These are phyloP conservation scores for Lithophane socia DNA, from an alignment of 2,888 invertebrate genomes.

Conservation along the genomic window DNA sequence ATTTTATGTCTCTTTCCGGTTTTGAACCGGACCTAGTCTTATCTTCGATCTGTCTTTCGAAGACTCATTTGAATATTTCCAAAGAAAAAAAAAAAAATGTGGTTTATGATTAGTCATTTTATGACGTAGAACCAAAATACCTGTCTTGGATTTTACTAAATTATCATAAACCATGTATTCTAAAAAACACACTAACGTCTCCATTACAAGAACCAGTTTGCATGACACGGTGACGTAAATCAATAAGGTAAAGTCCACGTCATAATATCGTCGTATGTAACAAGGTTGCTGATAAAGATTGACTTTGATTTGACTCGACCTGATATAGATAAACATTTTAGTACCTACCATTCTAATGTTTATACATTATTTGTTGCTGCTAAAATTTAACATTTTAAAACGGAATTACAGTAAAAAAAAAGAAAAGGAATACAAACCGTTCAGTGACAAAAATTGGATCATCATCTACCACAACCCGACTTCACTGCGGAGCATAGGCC, in stretches of 20 bases:
- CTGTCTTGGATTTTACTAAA: conserved; percentile 24
- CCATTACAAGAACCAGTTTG: conserved; percentile 55
- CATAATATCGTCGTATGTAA: conserved; percentile 62
- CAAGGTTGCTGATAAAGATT: conserved; percentile 72
- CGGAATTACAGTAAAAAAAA: neutral
- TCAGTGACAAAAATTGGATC: conserved; percentile 3
- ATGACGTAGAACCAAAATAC: conserved; percentile 23
- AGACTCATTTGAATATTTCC: conserved; percentile 24
- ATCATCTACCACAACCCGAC: too few species aligned
- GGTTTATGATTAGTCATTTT: conserved; percentile 12
- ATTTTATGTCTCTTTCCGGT: neutral
- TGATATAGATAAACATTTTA: conserved; percentile 59
- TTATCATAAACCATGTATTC: conserved; percentile 32
- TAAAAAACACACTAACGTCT: conserved; percentile 41
- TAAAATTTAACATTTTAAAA: neutral
- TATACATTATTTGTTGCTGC: neutral
- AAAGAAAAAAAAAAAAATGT: conserved; percentile 23
- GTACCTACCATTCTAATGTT: conserved; percentile 3
- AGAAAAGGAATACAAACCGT: neutral
- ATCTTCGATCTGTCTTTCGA: neutral
- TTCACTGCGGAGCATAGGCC: neutral
- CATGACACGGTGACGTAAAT: conserved; percentile 66
- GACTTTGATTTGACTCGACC: conserved; percentile 78
- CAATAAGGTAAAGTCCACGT: conserved; percentile 65
- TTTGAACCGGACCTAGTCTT: conserved; percentile 37